phyloP scores from a whole-genome alignment of 2,797 vertebrate genomes.

The Eulemur rubriventer region DNA sequence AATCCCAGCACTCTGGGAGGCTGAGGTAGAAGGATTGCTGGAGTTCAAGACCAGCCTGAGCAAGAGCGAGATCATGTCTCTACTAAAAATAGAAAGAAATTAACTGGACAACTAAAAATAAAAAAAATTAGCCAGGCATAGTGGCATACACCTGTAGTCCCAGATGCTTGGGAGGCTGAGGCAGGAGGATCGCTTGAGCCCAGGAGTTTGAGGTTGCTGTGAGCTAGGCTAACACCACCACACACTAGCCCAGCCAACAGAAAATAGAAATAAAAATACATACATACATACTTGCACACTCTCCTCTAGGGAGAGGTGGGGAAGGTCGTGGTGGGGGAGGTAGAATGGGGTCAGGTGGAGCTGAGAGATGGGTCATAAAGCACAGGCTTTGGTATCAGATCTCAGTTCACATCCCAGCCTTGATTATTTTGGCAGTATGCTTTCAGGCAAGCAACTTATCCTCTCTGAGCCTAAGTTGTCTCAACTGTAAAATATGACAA shows the following conservation, averaged over 20 bases:
- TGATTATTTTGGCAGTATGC: background rate
- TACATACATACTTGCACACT: background rate
- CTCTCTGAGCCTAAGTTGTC: background rate
- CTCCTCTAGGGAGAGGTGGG: background rate
- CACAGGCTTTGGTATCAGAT: background rate
- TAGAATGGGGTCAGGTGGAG: background rate
- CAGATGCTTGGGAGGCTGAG: background rate
- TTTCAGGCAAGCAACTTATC: background rate
- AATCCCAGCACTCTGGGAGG: too few species aligned
- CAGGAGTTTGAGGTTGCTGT: background rate
- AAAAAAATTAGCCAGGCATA: too few species aligned
- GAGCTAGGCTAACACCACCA: background rate
- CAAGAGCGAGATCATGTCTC: too few species aligned
- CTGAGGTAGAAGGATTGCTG: too few species aligned
- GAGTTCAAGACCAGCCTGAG: too few species aligned
- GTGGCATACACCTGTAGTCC: too few species aligned
- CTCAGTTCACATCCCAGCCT: background rate
- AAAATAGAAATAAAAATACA: too few species aligned
- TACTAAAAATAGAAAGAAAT: too few species aligned
- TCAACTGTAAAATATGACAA: background rate
- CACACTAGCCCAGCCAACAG: background rate
- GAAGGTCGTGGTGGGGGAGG: background rate
- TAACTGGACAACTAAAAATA: too few species aligned
- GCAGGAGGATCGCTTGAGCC: background rate
- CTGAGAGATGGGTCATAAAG: background rate